These are phyloP conservation scores for Romanomermis culicivorax DNA, from an alignment of 2,888 invertebrate species.

Conservation along the genomic window DNA sequence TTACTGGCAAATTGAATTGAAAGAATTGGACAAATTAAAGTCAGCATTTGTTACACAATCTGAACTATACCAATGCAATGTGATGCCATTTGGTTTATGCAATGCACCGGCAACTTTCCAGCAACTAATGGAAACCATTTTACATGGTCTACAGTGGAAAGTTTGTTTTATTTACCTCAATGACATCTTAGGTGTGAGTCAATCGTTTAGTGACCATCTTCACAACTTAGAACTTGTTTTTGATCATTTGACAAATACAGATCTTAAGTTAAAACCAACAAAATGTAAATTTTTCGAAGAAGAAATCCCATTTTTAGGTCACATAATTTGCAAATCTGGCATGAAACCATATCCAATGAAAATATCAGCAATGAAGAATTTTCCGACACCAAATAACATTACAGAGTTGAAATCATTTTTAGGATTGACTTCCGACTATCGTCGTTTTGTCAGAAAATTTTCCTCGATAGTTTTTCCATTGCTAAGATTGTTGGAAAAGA, in stretches of 20 bases:
- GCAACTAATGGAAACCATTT: slow-evolving; percentile 15
- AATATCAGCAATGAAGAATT: slow-evolving; percentile 15
- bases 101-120: slow-evolving; percentile 17
- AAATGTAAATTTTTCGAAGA: slow-evolving; percentile 17
- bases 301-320: slow-evolving; percentile 24
- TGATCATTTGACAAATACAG: not conserved
- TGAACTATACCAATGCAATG: slow-evolving; percentile 17
- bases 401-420: slow-evolving; percentile 16
- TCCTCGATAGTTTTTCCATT: slow-evolving; percentile 8
- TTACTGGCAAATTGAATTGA: slow-evolving; percentile 14
- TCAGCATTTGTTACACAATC: slow-evolving; percentile 15
- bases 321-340: slow-evolving; percentile 19
- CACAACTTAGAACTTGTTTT: slow-evolving; percentile 14
- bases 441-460: slow-evolving; percentile 14
- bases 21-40: slow-evolving; percentile 12
- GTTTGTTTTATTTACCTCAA: slow-evolving; percentile 17
- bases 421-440: slow-evolving; percentile 23
- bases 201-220: slow-evolving; percentile 14
- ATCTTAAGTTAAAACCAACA: slow-evolving; percentile 16
- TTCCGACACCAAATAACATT: slow-evolving; percentile 16
- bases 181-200: slow-evolving; percentile 15
- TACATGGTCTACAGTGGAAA: slow-evolving; percentile 13
- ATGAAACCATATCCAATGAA: slow-evolving; percentile 19
- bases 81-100: slow-evolving; percentile 18
- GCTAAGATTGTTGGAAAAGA: not conserved